phyloP scores from a whole-genome alignment of 2,888 invertebrate genomes.

The Cactoblastis cactorum region DNA sequence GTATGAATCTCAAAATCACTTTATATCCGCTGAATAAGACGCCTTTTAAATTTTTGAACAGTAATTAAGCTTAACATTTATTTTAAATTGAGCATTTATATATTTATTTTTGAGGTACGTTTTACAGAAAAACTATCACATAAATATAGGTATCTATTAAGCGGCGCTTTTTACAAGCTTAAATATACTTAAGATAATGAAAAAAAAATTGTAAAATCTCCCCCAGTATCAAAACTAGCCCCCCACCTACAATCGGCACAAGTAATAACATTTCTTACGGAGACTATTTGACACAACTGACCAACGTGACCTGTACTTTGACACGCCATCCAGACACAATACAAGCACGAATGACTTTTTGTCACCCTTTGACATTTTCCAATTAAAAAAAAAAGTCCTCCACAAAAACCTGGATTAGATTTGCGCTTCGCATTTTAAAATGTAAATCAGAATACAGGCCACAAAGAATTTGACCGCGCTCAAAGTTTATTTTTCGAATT shows the following conservation, averaged over 20 bases:
- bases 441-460: background rate
- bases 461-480: background rate
- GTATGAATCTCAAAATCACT: too few relatives aligned
- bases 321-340: conserved; percentile 30
- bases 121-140: too few relatives aligned
- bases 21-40: too few relatives aligned
- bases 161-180: too few relatives aligned
- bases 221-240: conserved; percentile 7
- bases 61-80: too few relatives aligned
- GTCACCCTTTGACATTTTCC: conserved; percentile 24
- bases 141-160: too few relatives aligned
- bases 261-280: conserved; percentile 1
- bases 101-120: too few relatives aligned
- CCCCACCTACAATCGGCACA: background rate
- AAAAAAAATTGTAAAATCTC: background rate
- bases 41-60: too few relatives aligned
- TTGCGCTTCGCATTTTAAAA: background rate
- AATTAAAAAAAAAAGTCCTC: conserved; percentile 17
- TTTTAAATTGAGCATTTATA: too few relatives aligned
- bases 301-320: conserved; percentile 46
- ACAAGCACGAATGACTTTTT: conserved; percentile 25
- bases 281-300: conserved; percentile 18
- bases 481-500: background rate
- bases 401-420: background rate
- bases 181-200: too few relatives aligned